Evolutionary conservation across 2,888 invertebrate genomes (phyloP).

Genomic region (Orchesellides sinensis): DNA sequence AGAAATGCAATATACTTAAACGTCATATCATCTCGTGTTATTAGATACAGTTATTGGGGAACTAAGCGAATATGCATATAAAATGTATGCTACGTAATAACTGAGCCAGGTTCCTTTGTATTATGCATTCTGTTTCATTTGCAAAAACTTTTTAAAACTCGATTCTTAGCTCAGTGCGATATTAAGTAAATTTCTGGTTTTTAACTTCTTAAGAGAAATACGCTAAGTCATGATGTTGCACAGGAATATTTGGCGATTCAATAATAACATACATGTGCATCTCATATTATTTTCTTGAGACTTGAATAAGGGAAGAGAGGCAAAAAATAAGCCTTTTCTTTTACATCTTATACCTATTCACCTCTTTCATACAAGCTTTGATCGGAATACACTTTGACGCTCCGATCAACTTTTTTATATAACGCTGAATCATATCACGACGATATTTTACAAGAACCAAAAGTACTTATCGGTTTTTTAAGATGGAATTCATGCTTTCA

Average conservation of each 20-base stretch:
- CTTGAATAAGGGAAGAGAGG: conserved; percentile 16
- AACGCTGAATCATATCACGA: conserved; percentile 65
- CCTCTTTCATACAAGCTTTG: conserved; percentile 27
- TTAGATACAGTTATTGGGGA: conserved; percentile 65
- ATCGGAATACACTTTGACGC: conserved; percentile 56
- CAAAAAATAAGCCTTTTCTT: background rate
- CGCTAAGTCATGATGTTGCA: conserved; percentile 61
- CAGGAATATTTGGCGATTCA: conserved; percentile 54
- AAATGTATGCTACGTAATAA: too few relatives aligned
- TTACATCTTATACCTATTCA: conserved; percentile 24
- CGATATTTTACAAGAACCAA: conserved; percentile 42
- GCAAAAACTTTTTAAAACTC: conserved; percentile 10
- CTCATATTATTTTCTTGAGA: conserved; percentile 34
- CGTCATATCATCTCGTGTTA: conserved; percentile 33
- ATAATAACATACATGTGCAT: conserved; percentile 49
- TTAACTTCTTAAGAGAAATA: conserved; percentile 32
- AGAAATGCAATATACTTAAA: too few relatives aligned
- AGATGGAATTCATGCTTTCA: conserved; percentile 56
- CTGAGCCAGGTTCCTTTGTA: too few relatives aligned
- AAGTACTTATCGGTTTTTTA: conserved; percentile 63
- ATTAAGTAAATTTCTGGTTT: background rate
- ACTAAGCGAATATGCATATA: conserved; percentile 3
- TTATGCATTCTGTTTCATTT: conserved; percentile 21
- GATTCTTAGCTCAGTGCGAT: background rate
- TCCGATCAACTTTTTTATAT: conserved; percentile 23